phyloP scores from a whole-genome alignment of 2,888 invertebrate species.

The Sarcophaga variegata region DNA sequence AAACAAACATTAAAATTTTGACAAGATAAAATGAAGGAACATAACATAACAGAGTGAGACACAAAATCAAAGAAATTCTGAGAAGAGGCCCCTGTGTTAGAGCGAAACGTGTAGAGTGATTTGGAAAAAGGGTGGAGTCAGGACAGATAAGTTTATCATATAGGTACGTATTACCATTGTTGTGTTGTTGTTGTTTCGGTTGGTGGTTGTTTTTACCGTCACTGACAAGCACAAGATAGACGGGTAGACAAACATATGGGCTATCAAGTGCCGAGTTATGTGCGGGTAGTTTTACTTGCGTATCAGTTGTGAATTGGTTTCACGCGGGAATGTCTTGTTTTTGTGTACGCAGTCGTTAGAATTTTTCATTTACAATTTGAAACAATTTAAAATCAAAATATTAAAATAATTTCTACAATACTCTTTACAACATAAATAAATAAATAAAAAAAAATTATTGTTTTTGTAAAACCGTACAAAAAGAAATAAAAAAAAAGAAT shows the following conservation, averaged over 20 bases:
- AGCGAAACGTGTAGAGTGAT: constrained; percentile 34
- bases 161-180: not conserved
- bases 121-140: constrained; percentile 38
- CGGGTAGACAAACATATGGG: constrained; percentile 25
- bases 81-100: not conserved
- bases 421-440: not conserved
- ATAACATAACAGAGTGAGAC: constrained; percentile 31
- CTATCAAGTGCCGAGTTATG: not conserved
- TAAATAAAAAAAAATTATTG: not conserved
- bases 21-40: constrained; percentile 59
- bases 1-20: not conserved
- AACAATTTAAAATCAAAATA: not conserved
- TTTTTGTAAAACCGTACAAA: not conserved
- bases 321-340: constrained; percentile 75
- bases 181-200: not conserved
- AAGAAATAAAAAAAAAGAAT: constrained; percentile 11
- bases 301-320: constrained; percentile 78
- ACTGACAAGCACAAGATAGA: constrained; percentile 23
- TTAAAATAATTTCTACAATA: no score
- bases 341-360: constrained; percentile 67
- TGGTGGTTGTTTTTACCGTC: constrained; percentile 37
- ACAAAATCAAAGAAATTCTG: not conserved
- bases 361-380: constrained; percentile 24
- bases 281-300: constrained; percentile 71
- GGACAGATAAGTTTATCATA: not conserved